Evolutionary conservation across 2,113 vertebrate genomes (phyloP).

Genomic region (Urocolius indicus): DNA sequence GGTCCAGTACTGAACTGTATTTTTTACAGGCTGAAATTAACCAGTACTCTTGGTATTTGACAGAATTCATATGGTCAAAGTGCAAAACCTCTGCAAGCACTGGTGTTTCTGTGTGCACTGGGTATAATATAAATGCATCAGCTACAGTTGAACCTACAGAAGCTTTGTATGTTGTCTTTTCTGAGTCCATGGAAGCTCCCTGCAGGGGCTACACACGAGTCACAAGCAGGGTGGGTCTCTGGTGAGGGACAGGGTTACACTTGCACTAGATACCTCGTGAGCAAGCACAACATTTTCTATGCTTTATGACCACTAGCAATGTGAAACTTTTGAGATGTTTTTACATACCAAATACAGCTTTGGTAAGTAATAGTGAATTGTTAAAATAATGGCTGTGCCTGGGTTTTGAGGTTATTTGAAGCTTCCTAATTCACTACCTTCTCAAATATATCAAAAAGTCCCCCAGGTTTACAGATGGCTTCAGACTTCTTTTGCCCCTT

Average conservation of each 20-base stretch:
- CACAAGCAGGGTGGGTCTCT: not conserved
- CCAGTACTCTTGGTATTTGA: not conserved
- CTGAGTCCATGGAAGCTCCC: not conserved
- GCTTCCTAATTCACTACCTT: not conserved
- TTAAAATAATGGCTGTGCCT: not conserved
- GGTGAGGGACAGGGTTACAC: not conserved
- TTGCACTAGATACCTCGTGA: not conserved
- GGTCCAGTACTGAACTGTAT: not conserved
- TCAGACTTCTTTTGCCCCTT: not conserved
- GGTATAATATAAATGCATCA: not conserved
- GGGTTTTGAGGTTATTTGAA: not conserved
- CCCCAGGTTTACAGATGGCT: not conserved
- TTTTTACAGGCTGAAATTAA: not conserved
- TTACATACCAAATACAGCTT: not conserved
- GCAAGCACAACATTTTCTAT: not conserved
- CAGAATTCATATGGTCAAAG: not conserved
- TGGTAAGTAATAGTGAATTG: not conserved
- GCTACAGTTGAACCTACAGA: not conserved
- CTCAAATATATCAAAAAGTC: not conserved
- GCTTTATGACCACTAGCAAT: rapidly evolving
- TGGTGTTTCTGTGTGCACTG: slow-evolving; percentile 10
- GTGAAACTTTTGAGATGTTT: not conserved
- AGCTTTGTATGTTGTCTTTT: not conserved
- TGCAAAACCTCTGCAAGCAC: not conserved
- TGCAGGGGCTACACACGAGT: rapidly evolving